Evolutionary conservation across 2,888 invertebrate genomes (phyloP), one percentile per base, ranked within the genome.

Genomic region (Entomobrya proxima): DNA sequence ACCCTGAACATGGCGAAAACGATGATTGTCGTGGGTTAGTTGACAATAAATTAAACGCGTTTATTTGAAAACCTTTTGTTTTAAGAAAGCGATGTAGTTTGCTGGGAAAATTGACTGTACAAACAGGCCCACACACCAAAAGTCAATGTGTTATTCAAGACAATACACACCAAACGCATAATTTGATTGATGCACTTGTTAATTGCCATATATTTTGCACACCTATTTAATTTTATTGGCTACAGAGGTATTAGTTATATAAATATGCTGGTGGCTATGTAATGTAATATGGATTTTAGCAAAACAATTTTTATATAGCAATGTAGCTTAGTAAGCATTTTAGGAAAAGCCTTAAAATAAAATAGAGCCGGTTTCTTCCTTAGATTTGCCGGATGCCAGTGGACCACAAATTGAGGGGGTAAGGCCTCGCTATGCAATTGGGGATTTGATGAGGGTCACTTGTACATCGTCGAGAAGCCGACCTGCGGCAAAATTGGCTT

Each of bases 331-430:
- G 35, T 52, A 32, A 30, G 24, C 40, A 21, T 9, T 32, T 37
- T 67, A 11, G 55, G 9, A 27, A 55, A 47, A 47, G n/a, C 15
- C 24, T 55, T 55, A 27, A 55, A 55, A 21, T 55, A 55, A 40
- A 67, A 21, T 67, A 35, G n/a, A 21, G 1, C 18, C n/a, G 18
- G n/a, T 11, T 40, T 40, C 44, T 40, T 11, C 44, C 44, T 27
- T 55, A 97, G 96, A 96, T 58, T 93, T 96, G 88, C 96, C 96
- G 32, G 95, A 95, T 90, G 81, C 85, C 13, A 94, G 95, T 91
- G 96, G 96, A 40, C 96, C 96, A n/a, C 94, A 94, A 91, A 96
- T 97, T 92, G 94, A 94, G 9, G 96, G 96, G 50, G 96, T 96
- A 37, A 94, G 95, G 89, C 94, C 95, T 21, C 94, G 96, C 87